These are phyloP conservation scores for Scaeva pyrastri DNA, from an alignment of 2,888 invertebrate species.

Conservation along the genomic window DNA sequence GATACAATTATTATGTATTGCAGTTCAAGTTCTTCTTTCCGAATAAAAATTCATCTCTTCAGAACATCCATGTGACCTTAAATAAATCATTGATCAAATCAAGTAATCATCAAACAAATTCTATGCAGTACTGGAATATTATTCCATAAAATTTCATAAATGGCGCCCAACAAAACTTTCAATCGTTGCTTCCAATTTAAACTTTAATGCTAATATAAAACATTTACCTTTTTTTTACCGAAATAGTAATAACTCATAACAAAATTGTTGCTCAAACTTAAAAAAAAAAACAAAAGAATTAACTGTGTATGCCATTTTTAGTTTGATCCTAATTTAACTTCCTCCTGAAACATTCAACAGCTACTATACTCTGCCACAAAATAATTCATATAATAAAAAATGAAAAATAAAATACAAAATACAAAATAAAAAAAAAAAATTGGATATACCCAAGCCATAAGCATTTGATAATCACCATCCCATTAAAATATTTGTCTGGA, in stretches of 20 bases:
- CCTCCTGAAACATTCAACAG: conserved; percentile 37
- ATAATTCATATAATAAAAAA: background rate
- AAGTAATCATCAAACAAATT: no score
- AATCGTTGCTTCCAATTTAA: no score
- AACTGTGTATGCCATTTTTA: background rate
- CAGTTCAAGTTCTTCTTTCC: no score
- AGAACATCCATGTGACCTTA: no score
- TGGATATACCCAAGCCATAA: conserved; percentile 45
- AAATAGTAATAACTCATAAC: background rate
- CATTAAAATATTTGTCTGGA: conserved; percentile 72
- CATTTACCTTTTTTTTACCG: no score
- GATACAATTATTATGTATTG: no score
- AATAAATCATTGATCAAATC: no score
- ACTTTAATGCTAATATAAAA: no score
- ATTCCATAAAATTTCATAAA: no score
- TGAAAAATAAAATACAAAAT: background rate
- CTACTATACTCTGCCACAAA: conserved; percentile 27
- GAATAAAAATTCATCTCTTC: no score
- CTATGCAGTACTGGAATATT: no score
- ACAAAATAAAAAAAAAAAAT: background rate
- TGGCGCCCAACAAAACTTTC: no score
- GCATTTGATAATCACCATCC: conserved; percentile 70
- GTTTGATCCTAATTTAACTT: conserved; percentile 39
- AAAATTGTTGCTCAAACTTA: background rate
- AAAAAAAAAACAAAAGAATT: background rate